Conservation (phyloP, 30 jellyfish, hydroid and myxozoan species). For the Hydractinia symbiolongicarpus region DNA sequence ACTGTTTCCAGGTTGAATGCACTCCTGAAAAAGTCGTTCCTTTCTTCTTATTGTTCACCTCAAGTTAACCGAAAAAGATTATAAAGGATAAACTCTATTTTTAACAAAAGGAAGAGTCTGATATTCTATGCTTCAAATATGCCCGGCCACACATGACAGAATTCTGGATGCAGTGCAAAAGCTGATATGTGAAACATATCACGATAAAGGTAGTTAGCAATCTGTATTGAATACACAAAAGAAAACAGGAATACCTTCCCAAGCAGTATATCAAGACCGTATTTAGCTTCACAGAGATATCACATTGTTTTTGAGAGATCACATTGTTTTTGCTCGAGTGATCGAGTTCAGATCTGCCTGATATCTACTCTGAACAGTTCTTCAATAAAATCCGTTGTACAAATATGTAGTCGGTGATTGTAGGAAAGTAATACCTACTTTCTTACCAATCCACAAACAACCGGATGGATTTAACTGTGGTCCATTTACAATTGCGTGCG, state of each 20-base stretch:
- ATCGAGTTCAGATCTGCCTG: background rate
- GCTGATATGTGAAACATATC: background rate
- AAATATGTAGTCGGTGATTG: too few species aligned
- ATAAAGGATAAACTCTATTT: too few species aligned
- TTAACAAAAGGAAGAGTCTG: too few species aligned
- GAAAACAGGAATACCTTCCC: background rate
- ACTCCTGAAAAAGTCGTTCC: too few species aligned
- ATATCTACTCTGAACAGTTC: background rate
- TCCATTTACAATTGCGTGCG: too few species aligned
- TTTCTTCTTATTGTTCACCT: too few species aligned
- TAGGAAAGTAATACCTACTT: background rate
- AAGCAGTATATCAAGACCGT: background rate
- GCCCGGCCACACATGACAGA: background rate
- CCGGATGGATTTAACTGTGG: background rate
- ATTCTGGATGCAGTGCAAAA: conserved; percentile 1
- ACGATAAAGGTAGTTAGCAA: background rate
- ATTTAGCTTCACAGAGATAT: background rate
- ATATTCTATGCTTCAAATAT: background rate
- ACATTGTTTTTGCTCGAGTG: background rate
- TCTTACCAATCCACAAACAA: background rate
- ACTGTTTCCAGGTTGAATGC: too few species aligned
- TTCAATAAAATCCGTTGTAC: too few species aligned
- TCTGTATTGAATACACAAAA: background rate
- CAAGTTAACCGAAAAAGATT: too few species aligned
- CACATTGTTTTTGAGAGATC: background rate